phyloP scores from a whole-genome alignment of 1,140 invertebrate genomes.

The Penaeus indicus region DNA sequence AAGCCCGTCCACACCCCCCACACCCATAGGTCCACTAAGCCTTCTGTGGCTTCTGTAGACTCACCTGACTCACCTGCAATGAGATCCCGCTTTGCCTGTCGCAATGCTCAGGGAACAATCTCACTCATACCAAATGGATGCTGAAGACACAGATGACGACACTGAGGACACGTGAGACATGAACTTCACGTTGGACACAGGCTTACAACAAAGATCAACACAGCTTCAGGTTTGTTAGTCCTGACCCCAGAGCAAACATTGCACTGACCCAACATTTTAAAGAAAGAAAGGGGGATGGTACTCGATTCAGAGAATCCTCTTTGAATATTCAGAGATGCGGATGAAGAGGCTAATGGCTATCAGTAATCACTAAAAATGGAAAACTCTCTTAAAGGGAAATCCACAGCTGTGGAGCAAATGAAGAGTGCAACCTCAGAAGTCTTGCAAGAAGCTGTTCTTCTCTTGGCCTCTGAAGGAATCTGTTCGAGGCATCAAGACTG shows the following conservation, averaged over 20 bases:
- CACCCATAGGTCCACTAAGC: conserved; percentile 34
- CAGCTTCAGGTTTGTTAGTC: conserved; percentile 34
- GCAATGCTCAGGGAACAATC: background rate
- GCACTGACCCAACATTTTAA: background rate
- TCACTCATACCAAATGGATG: conserved; percentile 28
- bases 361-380: conserved; percentile 37
- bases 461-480: conserved; percentile 27
- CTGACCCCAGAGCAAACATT: background rate
- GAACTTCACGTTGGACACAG: conserved; percentile 48
- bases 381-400: conserved; percentile 43
- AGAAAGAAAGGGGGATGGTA: background rate
- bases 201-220: conserved; percentile 38
- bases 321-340: conserved; percentile 9
- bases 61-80: background rate
- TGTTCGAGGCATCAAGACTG: conserved; percentile 36
- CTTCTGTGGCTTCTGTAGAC: background rate
- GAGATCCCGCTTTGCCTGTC: background rate
- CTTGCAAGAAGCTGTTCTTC: conserved; percentile 24
- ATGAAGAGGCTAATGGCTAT: conserved; percentile 8
- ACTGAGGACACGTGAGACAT: conserved; percentile 47
- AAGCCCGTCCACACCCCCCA: conserved; percentile 31
- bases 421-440: conserved; percentile 49
- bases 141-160: conserved; percentile 33
- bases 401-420: conserved; percentile 54
- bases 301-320: conserved; percentile 20